Evolutionary conservation across 2,113 vertebrate genomes (phyloP).

Genomic region (Lanius ludovicianus): DNA sequence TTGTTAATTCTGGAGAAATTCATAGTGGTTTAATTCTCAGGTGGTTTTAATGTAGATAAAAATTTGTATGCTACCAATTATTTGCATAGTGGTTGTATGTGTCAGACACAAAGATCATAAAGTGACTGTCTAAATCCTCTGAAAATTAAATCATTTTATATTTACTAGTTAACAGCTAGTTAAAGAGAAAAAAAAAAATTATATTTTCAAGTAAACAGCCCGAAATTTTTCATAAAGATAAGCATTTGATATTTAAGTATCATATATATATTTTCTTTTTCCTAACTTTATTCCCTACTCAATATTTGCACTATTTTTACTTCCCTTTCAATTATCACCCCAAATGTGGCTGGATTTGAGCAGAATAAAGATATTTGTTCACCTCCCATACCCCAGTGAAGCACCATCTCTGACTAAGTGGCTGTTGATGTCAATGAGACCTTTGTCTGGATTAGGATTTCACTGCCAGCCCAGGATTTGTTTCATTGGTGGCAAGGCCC

Average conservation of each 20-base stretch:
- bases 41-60: background rate
- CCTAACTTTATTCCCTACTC: background rate
- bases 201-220: background rate
- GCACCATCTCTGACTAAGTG: background rate
- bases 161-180: background rate
- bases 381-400: background rate
- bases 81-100: fast-evolving
- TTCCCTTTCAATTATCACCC: background rate
- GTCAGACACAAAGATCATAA: background rate
- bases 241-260: background rate
- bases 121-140: background rate
- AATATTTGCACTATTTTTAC: background rate
- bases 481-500: background rate
- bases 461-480: background rate
- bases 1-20: background rate
- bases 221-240: background rate
- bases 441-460: background rate
- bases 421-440: background rate
- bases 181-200: background rate
- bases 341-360: background rate
- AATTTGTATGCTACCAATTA: background rate
- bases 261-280: background rate
- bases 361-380: background rate
- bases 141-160: background rate
- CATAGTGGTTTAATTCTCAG: background rate